Conservation (phyloP, 2,113 vertebrate species). For the Ageneiosus marmoratus region DNA sequence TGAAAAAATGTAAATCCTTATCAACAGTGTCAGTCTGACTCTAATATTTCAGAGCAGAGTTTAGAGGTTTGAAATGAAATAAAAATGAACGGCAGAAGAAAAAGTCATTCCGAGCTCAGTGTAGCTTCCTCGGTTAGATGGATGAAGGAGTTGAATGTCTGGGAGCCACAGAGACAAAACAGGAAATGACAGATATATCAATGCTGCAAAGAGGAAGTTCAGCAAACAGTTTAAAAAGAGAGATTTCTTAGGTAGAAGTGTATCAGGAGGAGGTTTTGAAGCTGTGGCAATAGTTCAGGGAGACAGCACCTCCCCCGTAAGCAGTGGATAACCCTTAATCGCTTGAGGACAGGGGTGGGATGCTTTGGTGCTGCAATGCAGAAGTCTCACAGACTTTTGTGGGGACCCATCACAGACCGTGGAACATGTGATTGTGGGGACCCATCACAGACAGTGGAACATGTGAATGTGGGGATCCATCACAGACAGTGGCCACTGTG, state of each 20-base stretch:
- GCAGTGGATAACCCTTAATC: no score
- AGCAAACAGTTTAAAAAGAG: background rate
- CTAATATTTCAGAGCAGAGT: background rate
- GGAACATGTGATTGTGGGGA: no score
- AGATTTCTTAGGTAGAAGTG: slow-evolving; percentile 5
- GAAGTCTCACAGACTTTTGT: no score
- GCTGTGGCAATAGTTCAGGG: background rate
- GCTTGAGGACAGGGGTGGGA: no score
- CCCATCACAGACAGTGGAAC: no score
- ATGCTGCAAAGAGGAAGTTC: background rate
- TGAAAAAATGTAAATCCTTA: background rate
- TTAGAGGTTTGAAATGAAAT: background rate
- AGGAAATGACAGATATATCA: slow-evolving; percentile 19
- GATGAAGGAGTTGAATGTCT: background rate
- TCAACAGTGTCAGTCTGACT: background rate
- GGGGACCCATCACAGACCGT: no score
- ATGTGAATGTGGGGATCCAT: no score
- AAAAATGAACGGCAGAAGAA: background rate
- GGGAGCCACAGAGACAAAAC: background rate
- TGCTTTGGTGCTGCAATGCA: no score
- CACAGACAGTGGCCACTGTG: no score
- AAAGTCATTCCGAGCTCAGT: background rate
- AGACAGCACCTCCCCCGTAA: no score
- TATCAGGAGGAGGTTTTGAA: background rate
- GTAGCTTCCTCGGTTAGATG: background rate